Base-by-base conservation (phyloP, 2,113 vertebrate genomes). In the Clinocottus analis region DNA sequence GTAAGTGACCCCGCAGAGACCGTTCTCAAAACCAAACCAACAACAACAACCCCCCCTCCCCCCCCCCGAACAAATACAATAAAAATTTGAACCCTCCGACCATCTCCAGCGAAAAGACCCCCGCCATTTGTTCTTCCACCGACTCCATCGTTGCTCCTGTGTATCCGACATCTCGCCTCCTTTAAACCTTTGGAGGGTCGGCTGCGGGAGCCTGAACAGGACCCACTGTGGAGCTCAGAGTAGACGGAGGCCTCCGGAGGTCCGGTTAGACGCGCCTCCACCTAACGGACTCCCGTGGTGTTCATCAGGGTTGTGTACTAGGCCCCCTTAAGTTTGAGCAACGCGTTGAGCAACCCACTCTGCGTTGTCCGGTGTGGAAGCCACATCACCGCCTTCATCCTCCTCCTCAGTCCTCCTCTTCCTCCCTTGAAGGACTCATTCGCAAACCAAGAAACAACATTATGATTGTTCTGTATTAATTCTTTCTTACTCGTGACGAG, bases 1-100 rank as follows among this genome's bases (percentile, higher is more conserved):
- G 96, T 97, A 97, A 98, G 97, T 97, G 96, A 96, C 92, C 93
- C 90, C 82, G 79, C 87, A 90, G 91, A 90, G 92, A 95, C 90
- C 82, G 60, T 43, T 90, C 66, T 88, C 76, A 89, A 89, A 92
- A 85, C 66, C 63, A 85, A 80, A 87, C 66, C 84, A 70, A 65
- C 81, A 81, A 61, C 21, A 72, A 11, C 11, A 11, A 11, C 35
- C 35, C 7, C 39, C 39, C 39, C 7, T 0, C 11, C 39, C 39
- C 35, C 35, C 7, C 39, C 39, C 39, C 7, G 2, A 41, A 41
- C 13, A 41, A 70, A 55, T 9, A n/a, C n/a, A 21, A 33, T 33
- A 60, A 59, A 49, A 69, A 80, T 66, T 67, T 41, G 60, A 82
- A 81, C 87, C 13, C 43, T 82, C 80, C 62, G 41, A 31, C 75